phyloP scores from a whole-genome alignment of 2,888 invertebrate species.

The Biston betularia region DNA sequence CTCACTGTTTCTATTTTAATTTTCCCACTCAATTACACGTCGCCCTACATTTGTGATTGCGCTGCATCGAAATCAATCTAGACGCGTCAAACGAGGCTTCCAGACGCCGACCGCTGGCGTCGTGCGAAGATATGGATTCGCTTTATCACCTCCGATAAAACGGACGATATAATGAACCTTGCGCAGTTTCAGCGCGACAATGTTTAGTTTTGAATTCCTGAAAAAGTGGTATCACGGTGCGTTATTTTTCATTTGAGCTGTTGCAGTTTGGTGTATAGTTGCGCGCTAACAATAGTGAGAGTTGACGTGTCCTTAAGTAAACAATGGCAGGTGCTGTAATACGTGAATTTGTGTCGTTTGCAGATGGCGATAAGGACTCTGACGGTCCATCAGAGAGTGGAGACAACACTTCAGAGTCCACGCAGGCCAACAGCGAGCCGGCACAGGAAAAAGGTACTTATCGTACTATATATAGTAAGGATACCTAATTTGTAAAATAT shows the following conservation, averaged over 20 bases:
- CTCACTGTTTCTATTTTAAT: conserved; percentile 63
- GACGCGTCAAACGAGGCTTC: conserved; percentile 39
- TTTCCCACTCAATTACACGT: conserved; percentile 49
- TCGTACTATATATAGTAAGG: neutral
- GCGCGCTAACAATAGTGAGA: conserved; percentile 30
- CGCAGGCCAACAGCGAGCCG: conserved; percentile 77
- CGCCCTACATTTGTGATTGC: conserved; percentile 57
- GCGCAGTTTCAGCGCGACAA: conserved; percentile 63
- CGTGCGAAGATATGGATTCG: conserved; percentile 61
- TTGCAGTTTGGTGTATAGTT: conserved; percentile 17
- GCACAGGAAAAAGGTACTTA: conserved; percentile 82
- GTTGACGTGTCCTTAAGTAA: conserved; percentile 49
- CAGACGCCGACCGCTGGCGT: conserved; percentile 39
- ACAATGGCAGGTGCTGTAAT: conserved; percentile 54
- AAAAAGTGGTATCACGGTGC: conserved; percentile 81
- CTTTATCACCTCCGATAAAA: conserved; percentile 74
- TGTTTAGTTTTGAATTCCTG: conserved; percentile 82
- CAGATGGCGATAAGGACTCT: conserved; percentile 85
- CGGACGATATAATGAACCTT: conserved; percentile 67
- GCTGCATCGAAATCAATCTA: conserved; percentile 52
- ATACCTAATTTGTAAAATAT: neutral
- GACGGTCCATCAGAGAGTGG: conserved; percentile 83
- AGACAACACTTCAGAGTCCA: conserved; percentile 82
- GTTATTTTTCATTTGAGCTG: conserved; percentile 50
- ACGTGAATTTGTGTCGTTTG: conserved; percentile 51